phyloP scores from a whole-genome alignment of 2,888 invertebrate species.

The Cinara cedri region DNA sequence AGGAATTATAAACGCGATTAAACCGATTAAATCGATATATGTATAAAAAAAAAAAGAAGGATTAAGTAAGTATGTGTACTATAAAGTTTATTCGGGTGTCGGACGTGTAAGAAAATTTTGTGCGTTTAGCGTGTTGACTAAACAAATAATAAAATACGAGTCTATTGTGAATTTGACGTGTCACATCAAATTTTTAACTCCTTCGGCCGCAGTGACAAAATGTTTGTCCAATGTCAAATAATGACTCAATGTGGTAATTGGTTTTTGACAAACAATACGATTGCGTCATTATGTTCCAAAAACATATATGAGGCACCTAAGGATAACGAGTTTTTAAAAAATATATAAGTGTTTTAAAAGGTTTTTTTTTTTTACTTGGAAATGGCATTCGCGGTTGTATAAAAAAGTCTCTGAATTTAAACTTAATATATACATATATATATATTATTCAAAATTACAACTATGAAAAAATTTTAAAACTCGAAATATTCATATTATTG shows the following conservation, averaged over 20 bases:
- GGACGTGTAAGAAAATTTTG: no score
- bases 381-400: neutral
- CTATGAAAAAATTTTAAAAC: no score
- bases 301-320: neutral
- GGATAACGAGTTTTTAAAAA: slow-evolving; percentile 28
- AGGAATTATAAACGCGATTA: neutral
- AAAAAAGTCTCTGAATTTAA: neutral
- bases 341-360: neutral
- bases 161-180: neutral
- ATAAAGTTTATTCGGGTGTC: no score
- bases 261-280: slow-evolving; percentile 18
- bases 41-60: no score
- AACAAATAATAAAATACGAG: no score
- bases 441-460: no score
- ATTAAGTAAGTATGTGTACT: no score
- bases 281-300: slow-evolving; percentile 12
- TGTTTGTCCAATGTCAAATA: slow-evolving; percentile 27
- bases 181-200: neutral
- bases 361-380: slow-evolving; percentile 12
- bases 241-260: slow-evolving; percentile 15
- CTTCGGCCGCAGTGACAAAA: neutral
- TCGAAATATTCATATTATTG: no score
- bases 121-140: no score
- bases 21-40: neutral
- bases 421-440: no score